Base-by-base conservation (phyloP, 1,140 invertebrate species). In the Philaenus spumarius region DNA sequence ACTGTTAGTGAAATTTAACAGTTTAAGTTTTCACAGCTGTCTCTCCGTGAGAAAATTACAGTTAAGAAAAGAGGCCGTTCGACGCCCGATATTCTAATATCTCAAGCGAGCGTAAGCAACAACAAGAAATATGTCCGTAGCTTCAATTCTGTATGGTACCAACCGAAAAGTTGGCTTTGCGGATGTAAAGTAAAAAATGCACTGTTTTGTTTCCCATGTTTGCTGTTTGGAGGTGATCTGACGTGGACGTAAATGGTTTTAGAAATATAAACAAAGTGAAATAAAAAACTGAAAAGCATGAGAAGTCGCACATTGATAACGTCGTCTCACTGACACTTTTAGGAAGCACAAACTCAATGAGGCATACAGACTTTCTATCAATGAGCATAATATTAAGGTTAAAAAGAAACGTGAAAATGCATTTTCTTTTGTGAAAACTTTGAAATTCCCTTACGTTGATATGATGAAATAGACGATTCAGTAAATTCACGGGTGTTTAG, bases 371-470 rank as follows among this genome's bases (percentile, higher is more conserved):
- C 30, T 52, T 20, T 50, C 34, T 20, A 19, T 56, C 55, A 40
- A 60, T 14, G 39, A 40, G 12, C 66, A 67, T 54, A 70, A 70
- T 35, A 66, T 67, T 42, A 55, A 66, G 22, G 68, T 69, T 4
- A 58, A 1, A 46, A 68, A 70, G 60, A 71, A 71, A 46, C 39
- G 63, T 30, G 63, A 63, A 55, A 52, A 47, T 69, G 63, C 47
- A 65, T 71, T 47, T 62, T 58, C 40, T 71, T 67, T 64, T 70
- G 68, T 60, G 63, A 61, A 15, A 48, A 63, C 23, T 66, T 70
- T 52, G 67, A 72, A 53, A 17, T 68, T 11, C 61, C 66, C 24
- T 53, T 67, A 37, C 55, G 58, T 55, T 59, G 63, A 39, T 63
- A 69, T 43, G 64, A 69, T 57, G 67, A 70, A 67, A 64, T 20